phyloP scores from a whole-genome alignment of 2,888 invertebrate genomes.

The Phalera bucephala region DNA sequence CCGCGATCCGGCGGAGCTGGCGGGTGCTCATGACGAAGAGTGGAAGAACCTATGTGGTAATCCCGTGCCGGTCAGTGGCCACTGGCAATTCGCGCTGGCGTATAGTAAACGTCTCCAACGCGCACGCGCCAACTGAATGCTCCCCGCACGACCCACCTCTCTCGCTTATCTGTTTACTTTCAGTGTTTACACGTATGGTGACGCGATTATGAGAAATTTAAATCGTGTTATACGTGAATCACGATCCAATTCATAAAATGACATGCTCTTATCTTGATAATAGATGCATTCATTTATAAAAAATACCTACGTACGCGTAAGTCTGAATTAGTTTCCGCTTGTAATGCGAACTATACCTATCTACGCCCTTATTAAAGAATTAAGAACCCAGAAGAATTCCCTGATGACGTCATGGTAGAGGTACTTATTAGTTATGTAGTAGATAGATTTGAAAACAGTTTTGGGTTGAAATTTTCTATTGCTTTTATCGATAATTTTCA shows the following conservation, averaged over 20 bases:
- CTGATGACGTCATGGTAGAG: too few relatives aligned
- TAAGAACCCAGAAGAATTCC: too few relatives aligned
- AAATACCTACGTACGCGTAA: too few relatives aligned
- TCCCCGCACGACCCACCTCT: constrained; percentile 41
- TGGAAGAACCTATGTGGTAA: constrained; percentile 14
- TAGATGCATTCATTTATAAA: too few relatives aligned
- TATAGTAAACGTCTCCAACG: constrained; percentile 41
- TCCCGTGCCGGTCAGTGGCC: constrained; percentile 20
- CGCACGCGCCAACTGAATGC: constrained; percentile 71
- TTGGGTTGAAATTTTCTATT: too few relatives aligned
- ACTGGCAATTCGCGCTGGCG: constrained; percentile 44
- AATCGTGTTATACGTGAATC: constrained; percentile 28
- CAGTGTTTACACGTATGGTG: constrained; percentile 57
- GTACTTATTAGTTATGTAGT: too few relatives aligned
- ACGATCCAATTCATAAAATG: constrained; percentile 12
- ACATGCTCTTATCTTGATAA: constrained; percentile 6
- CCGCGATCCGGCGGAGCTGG: constrained; percentile 61
- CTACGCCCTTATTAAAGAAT: too few relatives aligned
- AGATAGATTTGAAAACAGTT: too few relatives aligned
- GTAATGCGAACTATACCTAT: too few relatives aligned
- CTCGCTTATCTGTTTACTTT: constrained; percentile 60
- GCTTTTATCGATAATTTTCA: too few relatives aligned
- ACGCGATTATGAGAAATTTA: constrained; percentile 50
- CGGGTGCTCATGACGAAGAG: constrained; percentile 60
- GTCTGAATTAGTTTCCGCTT: too few relatives aligned